Base-by-base conservation (phyloP, 2,113 vertebrate genomes). In the Rhinopomastus cyanomelas region DNA sequence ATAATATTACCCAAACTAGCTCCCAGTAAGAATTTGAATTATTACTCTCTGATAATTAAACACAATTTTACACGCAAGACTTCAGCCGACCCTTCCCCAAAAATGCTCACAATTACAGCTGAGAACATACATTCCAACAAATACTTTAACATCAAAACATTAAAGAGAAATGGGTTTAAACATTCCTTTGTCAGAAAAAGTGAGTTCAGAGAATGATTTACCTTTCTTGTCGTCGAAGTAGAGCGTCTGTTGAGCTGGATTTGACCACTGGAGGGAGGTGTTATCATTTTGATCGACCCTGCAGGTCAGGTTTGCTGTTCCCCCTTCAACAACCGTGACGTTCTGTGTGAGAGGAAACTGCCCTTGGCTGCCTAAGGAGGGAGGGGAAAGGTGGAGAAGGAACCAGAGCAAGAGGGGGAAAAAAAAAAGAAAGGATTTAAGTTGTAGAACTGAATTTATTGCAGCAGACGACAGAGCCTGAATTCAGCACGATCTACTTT, bases 231-330 rank as follows among this genome's bases (percentile, higher is more conserved):
- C 98, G 74, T 99, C 99, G 25, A 99, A 99, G 97, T 99, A 99
- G 42, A 99, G 98, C 4, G 99, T 99, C 97, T 99, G 99, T 97
- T 99, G 99, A 98, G 99, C 99, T 96, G 99, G 99, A 98, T 99
- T 99, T 97, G 99, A 99, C 99, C 99, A 99, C 99, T 99, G 99
- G 98, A 99, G 99, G 98, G 99, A 99, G 97, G 99, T 99, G 98
- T 99, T 99, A 98, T 99, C 99, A 98, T 99, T 99, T 98, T 98
- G 98, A 98, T 99, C 99, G 97, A 99, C 99, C 82, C 99, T 98
- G 97, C 99, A 99, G 98, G 99, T 99, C 98, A 99, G 96, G 97
- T 98, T 99, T 61, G 98, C 98, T 20, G 98, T 99, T 96, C 98
- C 98, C 21, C 99, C 98, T 98, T 99, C 98, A 76, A 99, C 98